Percentiles rank a stretch among this genome's conserved stretches.
These are phyloP conservation scores for Nestor notabilis DNA, from an alignment of 2,113 vertebrate genomes.

Conservation along the genomic window DNA sequence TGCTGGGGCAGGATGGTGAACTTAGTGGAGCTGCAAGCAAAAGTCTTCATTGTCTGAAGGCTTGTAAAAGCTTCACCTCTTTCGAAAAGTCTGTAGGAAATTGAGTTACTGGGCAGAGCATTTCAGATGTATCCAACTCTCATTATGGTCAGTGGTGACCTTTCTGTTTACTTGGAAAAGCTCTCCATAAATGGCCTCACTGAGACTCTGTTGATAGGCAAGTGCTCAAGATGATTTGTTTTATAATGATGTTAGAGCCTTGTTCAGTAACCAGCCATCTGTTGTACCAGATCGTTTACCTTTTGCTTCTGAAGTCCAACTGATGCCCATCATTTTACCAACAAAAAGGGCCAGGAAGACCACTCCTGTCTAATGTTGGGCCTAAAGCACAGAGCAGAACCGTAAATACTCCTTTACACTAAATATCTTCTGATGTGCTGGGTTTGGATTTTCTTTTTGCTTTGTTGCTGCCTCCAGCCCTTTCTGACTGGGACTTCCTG, in stretches of 20 bases:
- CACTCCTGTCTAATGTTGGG: not conserved
- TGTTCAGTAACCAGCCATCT: not conserved
- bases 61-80: not conserved
- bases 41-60: not conserved
- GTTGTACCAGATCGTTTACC: not conserved
- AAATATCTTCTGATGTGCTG: not conserved
- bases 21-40: not conserved
- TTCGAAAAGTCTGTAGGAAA: not conserved
- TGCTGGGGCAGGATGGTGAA: not conserved
- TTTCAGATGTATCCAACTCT: not conserved
- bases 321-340: not conserved
- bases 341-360: not conserved
- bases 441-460: not conserved
- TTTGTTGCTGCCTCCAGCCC: not conserved
- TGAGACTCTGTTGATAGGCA: not conserved
- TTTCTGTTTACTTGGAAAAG: not conserved
- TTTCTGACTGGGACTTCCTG: not conserved
- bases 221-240: not conserved
- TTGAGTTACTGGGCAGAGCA: not conserved
- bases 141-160: rapidly evolving
- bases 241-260: not conserved
- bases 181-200: rapidly evolving
- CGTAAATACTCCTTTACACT: not conserved
- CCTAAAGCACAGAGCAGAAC: not conserved
- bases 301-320: not conserved